Conservation (phyloP, 2,888 invertebrate genomes). For the Tridacna crocea region DNA sequence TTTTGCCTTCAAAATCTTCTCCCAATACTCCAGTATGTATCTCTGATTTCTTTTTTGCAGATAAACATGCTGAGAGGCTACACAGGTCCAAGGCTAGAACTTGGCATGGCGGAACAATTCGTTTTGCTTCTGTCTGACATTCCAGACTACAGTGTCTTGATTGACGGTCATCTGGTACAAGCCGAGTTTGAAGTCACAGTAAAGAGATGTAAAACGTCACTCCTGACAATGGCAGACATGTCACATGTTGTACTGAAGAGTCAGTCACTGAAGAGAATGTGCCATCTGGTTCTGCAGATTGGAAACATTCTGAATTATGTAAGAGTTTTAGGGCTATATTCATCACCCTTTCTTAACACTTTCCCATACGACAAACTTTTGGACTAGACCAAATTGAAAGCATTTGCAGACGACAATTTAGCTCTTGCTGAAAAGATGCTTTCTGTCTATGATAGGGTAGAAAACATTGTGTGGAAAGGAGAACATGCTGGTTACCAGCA, state of each 20-base stretch:
- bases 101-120: slow-evolving; percentile 85
- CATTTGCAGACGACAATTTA: too few relatives aligned
- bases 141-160: slow-evolving; percentile 81
- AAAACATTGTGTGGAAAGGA: too few relatives aligned
- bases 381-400: too few relatives aligned
- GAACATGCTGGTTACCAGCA: too few relatives aligned
- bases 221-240: slow-evolving; percentile 70
- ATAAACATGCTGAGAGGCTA: slow-evolving; percentile 82
- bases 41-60: slow-evolving; percentile 75
- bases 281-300: slow-evolving; percentile 78
- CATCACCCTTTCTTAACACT: too few relatives aligned
- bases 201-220: slow-evolving; percentile 66
- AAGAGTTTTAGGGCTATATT: neutral
- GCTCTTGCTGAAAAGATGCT: too few relatives aligned
- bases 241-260: slow-evolving; percentile 71
- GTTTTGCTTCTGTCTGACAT: slow-evolving; percentile 82
- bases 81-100: slow-evolving; percentile 78
- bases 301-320: slow-evolving; percentile 83
- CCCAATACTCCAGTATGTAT: too few relatives aligned
- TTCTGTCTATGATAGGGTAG: too few relatives aligned
- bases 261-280: slow-evolving; percentile 73
- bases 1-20: too few relatives aligned
- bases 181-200: slow-evolving; percentile 82
- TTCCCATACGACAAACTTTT: too few relatives aligned
- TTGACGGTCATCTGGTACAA: slow-evolving; percentile 84